A percentile compares a stretch with the other conserved stretches of the same genome.
These are phyloP conservation scores for Acanthurus lineatus DNA, from an alignment of 2,797 vertebrate genomes.

Conservation along the genomic window DNA sequence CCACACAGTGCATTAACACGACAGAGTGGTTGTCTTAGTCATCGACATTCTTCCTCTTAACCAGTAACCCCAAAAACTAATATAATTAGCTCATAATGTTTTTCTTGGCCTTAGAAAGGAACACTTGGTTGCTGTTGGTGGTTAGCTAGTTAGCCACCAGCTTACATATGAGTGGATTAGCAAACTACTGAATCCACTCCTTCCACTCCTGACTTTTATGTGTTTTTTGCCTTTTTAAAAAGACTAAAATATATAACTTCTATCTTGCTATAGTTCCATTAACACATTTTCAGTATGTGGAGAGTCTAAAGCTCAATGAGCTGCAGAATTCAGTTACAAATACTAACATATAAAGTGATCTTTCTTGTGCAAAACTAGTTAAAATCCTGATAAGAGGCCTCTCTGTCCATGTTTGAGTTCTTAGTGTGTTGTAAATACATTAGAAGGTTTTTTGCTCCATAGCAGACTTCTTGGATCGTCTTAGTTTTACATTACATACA, in stretches of 20 bases:
- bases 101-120: neutral
- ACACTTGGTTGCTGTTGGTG: neutral
- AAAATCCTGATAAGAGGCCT: neutral
- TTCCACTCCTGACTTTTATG: neutral
- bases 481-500: neutral
- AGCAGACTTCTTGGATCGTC: neutral
- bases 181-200: neutral
- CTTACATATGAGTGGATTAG: neutral
- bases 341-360: neutral
- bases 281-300: neutral
- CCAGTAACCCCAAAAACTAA: neutral
- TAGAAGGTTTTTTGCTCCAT: neutral
- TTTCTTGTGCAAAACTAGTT: no score
- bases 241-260: neutral
- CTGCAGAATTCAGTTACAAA: neutral
- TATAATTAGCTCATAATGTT: neutral
- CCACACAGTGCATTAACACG: no score
- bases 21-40: neutral
- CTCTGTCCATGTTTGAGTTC: neutral
- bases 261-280: neutral
- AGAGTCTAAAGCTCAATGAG: neutral
- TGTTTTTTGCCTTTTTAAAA: no score
- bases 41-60: neutral
- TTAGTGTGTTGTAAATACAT: neutral
- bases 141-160: neutral